These are phyloP conservation scores for Tolypeutes matacus DNA, from an alignment of 2,797 vertebrate species.

Conservation along the genomic window DNA sequence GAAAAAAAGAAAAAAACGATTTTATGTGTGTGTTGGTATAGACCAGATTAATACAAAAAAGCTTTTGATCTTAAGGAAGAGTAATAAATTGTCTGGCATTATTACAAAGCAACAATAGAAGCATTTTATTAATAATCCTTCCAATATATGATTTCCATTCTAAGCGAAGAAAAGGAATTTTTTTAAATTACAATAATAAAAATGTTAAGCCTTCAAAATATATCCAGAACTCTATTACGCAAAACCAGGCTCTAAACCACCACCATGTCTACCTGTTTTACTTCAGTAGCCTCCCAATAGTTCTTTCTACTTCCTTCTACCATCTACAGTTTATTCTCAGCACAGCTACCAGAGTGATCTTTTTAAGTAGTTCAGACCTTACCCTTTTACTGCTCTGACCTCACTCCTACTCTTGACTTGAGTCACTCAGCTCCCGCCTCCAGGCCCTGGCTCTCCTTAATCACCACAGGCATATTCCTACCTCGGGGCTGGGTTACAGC, in stretches of 20 bases:
- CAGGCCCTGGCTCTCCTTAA: not conserved
- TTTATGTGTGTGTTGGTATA: not conserved
- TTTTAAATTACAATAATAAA: not conserved
- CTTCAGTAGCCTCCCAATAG: not conserved
- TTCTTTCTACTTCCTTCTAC: not conserved
- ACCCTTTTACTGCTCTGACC: not conserved
- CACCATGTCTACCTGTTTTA: not conserved
- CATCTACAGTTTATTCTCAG: not conserved
- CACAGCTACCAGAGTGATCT: not conserved
- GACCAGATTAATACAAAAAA: not conserved
- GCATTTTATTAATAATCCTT: not conserved
- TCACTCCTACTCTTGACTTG: not conserved
- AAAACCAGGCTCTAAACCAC: not conserved
- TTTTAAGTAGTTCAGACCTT: not conserved
- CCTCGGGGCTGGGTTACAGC: not conserved
- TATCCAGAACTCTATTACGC: not conserved
- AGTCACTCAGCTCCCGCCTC: not conserved
- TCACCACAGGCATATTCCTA: not conserved
- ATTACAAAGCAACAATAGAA: slow-evolving; percentile 44
- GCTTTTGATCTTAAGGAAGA: not conserved
- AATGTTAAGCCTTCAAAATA: slow-evolving; percentile 30
- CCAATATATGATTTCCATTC: slow-evolving; percentile 24
- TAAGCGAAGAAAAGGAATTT: not conserved
- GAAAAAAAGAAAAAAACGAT: not conserved
- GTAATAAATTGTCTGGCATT: slow-evolving; percentile 44